These are phyloP conservation scores for Nephrotoma guestfalica DNA, from an alignment of 2,888 invertebrate species.

Conservation along the genomic window DNA sequence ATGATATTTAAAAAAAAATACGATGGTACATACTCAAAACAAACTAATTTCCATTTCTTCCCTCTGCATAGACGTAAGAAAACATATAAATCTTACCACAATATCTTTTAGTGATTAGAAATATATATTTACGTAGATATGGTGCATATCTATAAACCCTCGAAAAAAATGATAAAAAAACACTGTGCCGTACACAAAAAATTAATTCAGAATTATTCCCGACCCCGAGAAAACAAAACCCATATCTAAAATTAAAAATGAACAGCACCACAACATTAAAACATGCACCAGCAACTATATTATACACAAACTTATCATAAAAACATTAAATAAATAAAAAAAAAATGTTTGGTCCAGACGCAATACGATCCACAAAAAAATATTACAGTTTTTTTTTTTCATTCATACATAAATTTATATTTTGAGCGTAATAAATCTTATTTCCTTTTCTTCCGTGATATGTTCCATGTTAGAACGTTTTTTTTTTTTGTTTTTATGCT, in stretches of 20 bases:
- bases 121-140: not conserved
- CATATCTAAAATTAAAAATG: not conserved
- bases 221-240: not conserved
- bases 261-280: not conserved
- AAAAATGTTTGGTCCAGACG: conserved; percentile 3
- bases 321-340: not conserved
- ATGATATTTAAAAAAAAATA: not conserved
- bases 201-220: not conserved
- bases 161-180: not conserved
- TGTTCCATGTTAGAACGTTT: not conserved
- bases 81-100: not conserved
- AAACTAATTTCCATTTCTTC: not conserved
- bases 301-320: not conserved
- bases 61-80: not conserved
- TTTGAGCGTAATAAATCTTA: not conserved
- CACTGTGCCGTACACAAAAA: not conserved
- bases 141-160: not conserved
- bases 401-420: not conserved
- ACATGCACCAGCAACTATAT: not conserved
- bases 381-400: not conserved
- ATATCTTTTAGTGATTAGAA: not conserved
- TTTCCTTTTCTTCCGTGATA: conserved; percentile 2
- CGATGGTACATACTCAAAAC: not conserved
- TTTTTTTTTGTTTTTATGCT: not conserved
- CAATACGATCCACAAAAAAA: not conserved